Evolutionary conservation across 2,113 vertebrate species (phyloP).

Genomic region (Barnardius zonarius): DNA sequence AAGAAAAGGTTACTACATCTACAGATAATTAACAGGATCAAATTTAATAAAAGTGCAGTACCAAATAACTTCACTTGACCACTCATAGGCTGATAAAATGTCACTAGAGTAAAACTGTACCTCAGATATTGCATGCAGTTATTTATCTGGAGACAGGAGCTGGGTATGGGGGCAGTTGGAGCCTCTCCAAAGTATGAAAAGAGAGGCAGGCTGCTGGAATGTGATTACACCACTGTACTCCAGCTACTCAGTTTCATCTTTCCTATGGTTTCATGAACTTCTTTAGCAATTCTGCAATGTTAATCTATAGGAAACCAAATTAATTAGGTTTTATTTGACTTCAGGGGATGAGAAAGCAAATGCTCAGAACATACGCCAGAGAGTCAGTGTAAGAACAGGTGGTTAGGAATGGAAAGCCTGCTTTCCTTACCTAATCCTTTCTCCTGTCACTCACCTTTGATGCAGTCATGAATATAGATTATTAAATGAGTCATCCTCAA

Average conservation of each 20-base stretch:
- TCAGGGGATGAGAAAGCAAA: neutral
- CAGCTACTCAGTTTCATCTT: neutral
- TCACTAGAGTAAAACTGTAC: neutral
- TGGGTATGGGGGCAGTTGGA: neutral
- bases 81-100: neutral
- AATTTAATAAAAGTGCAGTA: neutral
- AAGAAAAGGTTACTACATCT: neutral
- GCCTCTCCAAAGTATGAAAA: neutral
- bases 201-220: neutral
- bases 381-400: neutral
- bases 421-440: neutral
- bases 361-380: neutral
- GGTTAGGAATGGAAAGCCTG: neutral
- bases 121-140: neutral
- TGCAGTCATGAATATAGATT: neutral
- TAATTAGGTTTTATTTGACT: neutral
- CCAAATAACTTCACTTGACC: neutral
- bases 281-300: neutral
- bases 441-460: neutral
- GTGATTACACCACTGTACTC: neutral
- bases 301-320: neutral
- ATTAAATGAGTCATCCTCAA: neutral
- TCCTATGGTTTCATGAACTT: neutral
- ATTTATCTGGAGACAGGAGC: neutral
- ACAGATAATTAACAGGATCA: neutral